phyloP scores from a whole-genome alignment of 2,113 vertebrate species.

The Caracal caracal region DNA sequence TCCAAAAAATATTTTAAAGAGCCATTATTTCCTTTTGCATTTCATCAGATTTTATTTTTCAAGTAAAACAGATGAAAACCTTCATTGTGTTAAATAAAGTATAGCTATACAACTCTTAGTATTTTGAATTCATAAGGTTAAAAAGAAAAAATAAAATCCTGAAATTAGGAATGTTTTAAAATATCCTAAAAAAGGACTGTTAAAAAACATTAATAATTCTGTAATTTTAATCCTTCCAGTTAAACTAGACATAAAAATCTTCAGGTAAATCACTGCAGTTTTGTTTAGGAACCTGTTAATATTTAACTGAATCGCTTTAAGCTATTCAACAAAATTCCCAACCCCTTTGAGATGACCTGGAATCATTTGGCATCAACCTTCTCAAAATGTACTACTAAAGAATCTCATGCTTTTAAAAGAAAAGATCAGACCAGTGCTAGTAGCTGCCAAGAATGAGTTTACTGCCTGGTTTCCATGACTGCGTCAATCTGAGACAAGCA shows the following conservation, averaged over 20 bases:
- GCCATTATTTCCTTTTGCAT: conserved; percentile 45
- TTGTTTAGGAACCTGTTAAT: conserved; percentile 58
- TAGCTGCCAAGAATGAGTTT: conserved; percentile 74
- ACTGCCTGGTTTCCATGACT: conserved; percentile 75
- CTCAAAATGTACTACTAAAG: conserved; percentile 69
- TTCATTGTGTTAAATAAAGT: conserved; percentile 38
- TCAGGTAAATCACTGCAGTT: conserved; percentile 34
- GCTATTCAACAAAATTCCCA: conserved; percentile 33
- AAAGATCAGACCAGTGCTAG: conserved; percentile 49
- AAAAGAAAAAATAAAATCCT: conserved; percentile 5
- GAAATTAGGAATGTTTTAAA: conserved; percentile 50
- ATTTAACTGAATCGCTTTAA: conserved; percentile 58
- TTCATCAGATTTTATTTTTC: background rate
- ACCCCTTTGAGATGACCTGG: background rate
- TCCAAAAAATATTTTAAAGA: background rate
- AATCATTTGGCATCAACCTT: conserved; percentile 53
- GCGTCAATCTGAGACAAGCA: conserved; percentile 65
- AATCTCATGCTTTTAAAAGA: conserved; percentile 70
- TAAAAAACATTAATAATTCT: conserved; percentile 17
- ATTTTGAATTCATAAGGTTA: conserved; percentile 30
- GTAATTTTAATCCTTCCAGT: conserved; percentile 19
- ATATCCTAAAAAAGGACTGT: background rate
- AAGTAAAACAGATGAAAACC: background rate
- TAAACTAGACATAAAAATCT: conserved; percentile 51
- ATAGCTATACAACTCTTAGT: conserved; percentile 13